Evolutionary conservation across 2,113 vertebrate species (phyloP), one percentile per base, ranked within the genome.

Genomic region (Callaeas wilsoni): DNA sequence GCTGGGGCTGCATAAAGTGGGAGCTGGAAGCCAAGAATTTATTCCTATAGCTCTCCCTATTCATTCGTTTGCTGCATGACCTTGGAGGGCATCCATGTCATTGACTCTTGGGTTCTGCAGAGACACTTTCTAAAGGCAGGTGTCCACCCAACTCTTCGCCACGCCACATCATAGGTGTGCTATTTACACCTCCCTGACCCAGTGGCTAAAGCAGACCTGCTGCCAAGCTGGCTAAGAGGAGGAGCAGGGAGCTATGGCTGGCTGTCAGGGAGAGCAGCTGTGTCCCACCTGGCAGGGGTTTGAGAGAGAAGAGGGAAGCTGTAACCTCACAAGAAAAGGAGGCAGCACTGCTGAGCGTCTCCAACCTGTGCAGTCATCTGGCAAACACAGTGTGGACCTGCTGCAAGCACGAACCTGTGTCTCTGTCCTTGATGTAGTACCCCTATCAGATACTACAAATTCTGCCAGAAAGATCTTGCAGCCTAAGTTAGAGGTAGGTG

Each of bases 11-110:
- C 41, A 53, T 53, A 32, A 71, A 44, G 32, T 60, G 37, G 42
- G 53, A 94, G 65, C n/a, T 85, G 63, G 67, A 87, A 89, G 81
- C 84, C 94, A 91, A 83, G 74, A 87, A 87, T 82, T 87, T 89
- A 84, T 85, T 63, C 27, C 84, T 91, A 15, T 63, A 76, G 1
- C 59, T 67, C 84, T 90, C 27, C 37, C 49, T 89, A 7, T 71
- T 82, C 69, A 30, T 49, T 93, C 59, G 23, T 82, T 87, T 78
- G 26, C 50, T 88, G 37, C 12, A 10, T 74, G 83, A 50, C 79
- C 68, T 86, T 77, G 71, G 79, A 86, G 37, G 21, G 8, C 4
- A 3, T 86, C 78, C 53, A 11, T 55, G 53, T 65, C 74, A 39
- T 57, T 82, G 84, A 27, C 32, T 91, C 81, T 78, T 71, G 56